phyloP scores from a whole-genome alignment of 2,113 vertebrate genomes.

The Bothrops jararaca region DNA sequence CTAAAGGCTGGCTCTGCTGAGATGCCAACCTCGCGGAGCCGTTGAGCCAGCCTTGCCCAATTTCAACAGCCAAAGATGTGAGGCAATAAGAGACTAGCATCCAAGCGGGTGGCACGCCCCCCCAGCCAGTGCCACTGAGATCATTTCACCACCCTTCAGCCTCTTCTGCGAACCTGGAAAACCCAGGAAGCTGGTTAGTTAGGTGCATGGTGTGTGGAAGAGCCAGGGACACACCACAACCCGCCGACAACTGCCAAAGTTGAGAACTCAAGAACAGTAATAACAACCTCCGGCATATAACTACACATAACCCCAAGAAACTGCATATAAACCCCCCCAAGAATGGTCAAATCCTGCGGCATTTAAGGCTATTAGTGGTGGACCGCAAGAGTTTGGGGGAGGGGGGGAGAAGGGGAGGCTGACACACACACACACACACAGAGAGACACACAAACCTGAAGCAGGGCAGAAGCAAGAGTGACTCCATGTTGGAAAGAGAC shows the following conservation, averaged over 20 bases:
- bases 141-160: neutral
- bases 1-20: neutral
- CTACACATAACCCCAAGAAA: too few species aligned
- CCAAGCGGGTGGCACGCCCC: neutral
- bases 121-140: neutral
- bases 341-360: too few species aligned
- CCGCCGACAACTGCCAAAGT: neutral
- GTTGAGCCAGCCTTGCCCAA: neutral
- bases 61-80: neutral
- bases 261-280: neutral
- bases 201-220: neutral
- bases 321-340: too few species aligned
- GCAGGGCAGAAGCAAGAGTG: neutral
- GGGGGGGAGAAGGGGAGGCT: neutral
- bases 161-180: neutral
- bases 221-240: neutral
- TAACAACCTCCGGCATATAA: too few species aligned
- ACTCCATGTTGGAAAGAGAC: conserved; percentile 10
- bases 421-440: too few species aligned
- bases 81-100: neutral
- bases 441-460: neutral
- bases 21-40: neutral
- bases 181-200: neutral
- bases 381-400: neutral
- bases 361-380: neutral